A percentile compares a stretch with the other conserved stretches of the same genome.
These are phyloP conservation scores for Aramus guarauna DNA, from an alignment of 2,113 vertebrate species.

Conservation along the genomic window DNA sequence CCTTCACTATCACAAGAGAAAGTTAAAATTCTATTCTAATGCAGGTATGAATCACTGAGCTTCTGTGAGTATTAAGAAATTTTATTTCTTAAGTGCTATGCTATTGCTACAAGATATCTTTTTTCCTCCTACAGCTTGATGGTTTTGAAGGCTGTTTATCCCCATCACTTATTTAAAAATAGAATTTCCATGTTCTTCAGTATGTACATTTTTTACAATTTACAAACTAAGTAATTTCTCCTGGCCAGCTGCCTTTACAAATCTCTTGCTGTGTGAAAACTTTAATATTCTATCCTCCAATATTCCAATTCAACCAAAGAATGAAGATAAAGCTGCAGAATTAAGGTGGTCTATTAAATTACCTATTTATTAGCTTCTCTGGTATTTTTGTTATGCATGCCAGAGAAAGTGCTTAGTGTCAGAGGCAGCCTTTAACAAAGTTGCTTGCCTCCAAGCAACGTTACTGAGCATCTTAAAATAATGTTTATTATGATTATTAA, in stretches of 20 bases:
- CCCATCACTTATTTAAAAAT: neutral
- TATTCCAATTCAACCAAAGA: neutral
- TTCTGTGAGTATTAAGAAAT: neutral
- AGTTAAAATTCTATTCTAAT: neutral
- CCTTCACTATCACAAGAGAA: neutral
- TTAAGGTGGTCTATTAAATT: neutral
- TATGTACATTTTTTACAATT: neutral
- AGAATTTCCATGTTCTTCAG: neutral
- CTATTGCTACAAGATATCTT: neutral
- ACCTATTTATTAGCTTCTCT: neutral
- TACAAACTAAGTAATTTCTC: neutral
- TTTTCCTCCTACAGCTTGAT: neutral
- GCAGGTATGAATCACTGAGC: neutral
- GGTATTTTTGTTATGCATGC: neutral
- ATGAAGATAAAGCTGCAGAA: neutral
- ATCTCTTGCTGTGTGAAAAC: neutral
- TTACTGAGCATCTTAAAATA: neutral
- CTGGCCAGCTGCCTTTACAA: neutral
- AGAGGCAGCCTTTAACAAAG: neutral
- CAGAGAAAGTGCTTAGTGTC: neutral
- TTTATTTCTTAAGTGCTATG: neutral
- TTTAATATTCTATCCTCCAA: neutral
- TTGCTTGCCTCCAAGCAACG: neutral
- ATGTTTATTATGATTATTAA: neutral
- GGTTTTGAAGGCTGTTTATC: neutral